phyloP scores from a whole-genome alignment of 2,888 invertebrate genomes.

The Catocala fraxini region DNA sequence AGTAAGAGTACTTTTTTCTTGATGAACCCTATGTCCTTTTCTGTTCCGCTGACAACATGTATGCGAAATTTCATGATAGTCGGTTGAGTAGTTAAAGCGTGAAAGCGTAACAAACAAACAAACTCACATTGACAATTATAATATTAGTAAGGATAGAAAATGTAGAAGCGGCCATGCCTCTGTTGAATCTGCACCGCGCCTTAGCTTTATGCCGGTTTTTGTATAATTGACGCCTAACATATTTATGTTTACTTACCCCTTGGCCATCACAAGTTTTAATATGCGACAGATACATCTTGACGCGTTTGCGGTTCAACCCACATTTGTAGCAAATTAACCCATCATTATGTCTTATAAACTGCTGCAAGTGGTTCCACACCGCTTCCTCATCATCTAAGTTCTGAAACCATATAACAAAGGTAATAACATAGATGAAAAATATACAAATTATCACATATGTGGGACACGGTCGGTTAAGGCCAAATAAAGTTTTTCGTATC shows the following conservation, averaged over 20 bases:
- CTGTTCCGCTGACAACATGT: no score
- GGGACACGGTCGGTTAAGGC: no score
- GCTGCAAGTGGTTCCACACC: constrained; percentile 52
- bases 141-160: no score
- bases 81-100: no score
- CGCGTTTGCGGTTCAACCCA: constrained; percentile 42
- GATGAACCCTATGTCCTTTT: no score
- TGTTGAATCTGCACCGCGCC: no score
- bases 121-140: no score
- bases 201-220: background rate
- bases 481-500: no score
- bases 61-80: no score
- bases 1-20: no score
- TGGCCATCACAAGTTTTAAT: constrained; percentile 36
- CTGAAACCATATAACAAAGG: constrained; percentile 22
- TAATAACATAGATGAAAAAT: background rate
- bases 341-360: constrained; percentile 42
- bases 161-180: background rate
- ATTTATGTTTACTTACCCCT: constrained; percentile 25
- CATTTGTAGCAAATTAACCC: constrained; percentile 54
- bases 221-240: background rate
- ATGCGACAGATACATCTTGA: constrained; percentile 39
- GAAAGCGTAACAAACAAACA: no score
- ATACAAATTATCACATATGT: no score
- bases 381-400: constrained; percentile 41